Evolutionary conservation across 1,140 invertebrate species (phyloP), one percentile per base, ranked within the genome.

Genomic region (Steinernema feltiae): DNA sequence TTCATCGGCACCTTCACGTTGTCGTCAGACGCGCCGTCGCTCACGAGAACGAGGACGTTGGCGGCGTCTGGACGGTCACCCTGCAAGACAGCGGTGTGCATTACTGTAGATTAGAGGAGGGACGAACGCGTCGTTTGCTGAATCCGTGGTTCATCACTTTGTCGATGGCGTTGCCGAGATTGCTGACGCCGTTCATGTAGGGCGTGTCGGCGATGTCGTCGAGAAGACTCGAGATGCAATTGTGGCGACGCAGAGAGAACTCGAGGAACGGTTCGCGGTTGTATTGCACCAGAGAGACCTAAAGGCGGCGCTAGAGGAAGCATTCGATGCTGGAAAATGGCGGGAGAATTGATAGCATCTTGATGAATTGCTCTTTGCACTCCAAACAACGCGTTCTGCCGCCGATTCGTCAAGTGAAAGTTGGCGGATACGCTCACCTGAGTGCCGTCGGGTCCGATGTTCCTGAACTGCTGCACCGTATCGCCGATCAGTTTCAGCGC

Each of bases 101-200:
- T 74, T 3, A n/a, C n/a, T n/a, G n/a, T n/a, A 21, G 53, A n/a
- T 0, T 0, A 71, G 35, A 30, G 30, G 32, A 48, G 32, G 41
- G 70, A 48, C 74, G 48, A 75, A 83, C 82, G 48, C 82, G 48
- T 30, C 79, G 73, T 21, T 72, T 78, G 32, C 83, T 85, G 35
- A 85, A 83, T 0, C 78, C 82, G 48, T 77, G 85, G 24, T 80
- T 79, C 63, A 82, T 79, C n/a, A 83, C 81, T 46, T 85, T 84
- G 15, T 83, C 82, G n/a, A 83, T 35, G 3, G 82, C 83, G 30
- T 77, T 77, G 15, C 77, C 80, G 30, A 83, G 41, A 70, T 84
- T 79, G 29, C 81, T 83, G 24, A 74, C 76, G 53, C 83, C 82
- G 76, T 82, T 83, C 78, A 83, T 79, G 48, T 82, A 83, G 32